These are phyloP conservation scores for Danionella cerebrum DNA, from an alignment of 2,113 vertebrate species.

Conservation along the genomic window DNA sequence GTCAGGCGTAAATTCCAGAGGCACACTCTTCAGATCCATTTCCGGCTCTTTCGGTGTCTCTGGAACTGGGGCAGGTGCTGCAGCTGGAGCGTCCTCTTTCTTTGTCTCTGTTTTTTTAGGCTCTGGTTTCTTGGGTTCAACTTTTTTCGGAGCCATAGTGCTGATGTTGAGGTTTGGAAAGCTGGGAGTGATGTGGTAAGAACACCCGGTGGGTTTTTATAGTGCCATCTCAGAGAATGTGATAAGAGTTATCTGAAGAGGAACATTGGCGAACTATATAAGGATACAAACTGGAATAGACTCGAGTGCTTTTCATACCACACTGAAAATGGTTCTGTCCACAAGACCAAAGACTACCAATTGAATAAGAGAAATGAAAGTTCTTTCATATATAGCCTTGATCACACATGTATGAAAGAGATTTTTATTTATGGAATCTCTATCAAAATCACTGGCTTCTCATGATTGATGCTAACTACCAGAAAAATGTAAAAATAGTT, in stretches of 20 bases:
- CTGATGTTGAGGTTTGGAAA: neutral
- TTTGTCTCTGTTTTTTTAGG: conserved; percentile 52
- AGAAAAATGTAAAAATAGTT: too few species aligned
- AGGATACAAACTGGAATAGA: conserved; percentile 39
- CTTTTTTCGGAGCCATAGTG: conserved; percentile 53
- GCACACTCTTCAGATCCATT: conserved; percentile 53
- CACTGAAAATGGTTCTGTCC: neutral
- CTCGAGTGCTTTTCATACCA: conserved; percentile 16
- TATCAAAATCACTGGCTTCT: too few species aligned
- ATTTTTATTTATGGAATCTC: too few species aligned
- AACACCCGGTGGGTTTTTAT: conserved; percentile 29
- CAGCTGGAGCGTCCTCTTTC: conserved; percentile 56
- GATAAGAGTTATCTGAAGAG: conserved; percentile 39
- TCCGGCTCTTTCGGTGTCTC: conserved; percentile 43
- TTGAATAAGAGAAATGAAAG: neutral
- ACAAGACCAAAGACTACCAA: neutral
- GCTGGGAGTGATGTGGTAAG: neutral
- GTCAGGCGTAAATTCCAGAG: conserved; percentile 72
- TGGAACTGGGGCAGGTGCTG: conserved; percentile 40
- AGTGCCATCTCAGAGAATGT: neutral
- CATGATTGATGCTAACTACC: too few species aligned
- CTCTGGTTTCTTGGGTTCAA: conserved; percentile 60
- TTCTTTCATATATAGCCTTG: neutral
- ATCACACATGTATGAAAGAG: too few species aligned
- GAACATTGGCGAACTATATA: conserved; percentile 30